phyloP scores from a whole-genome alignment of 1,140 invertebrate genomes.

The Drosophila littoralis region DNA sequence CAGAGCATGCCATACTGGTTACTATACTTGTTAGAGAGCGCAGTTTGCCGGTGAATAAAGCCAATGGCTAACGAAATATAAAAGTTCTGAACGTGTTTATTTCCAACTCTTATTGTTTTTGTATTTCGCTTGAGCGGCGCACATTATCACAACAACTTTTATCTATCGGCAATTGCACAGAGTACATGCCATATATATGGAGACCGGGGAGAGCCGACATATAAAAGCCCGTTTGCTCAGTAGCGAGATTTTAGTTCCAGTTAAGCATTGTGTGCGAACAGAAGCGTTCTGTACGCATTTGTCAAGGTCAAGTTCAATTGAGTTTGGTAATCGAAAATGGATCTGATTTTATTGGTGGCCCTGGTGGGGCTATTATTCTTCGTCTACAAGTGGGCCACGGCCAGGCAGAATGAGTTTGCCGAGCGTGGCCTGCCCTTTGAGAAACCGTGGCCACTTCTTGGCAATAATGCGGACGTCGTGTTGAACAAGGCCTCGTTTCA shows the following conservation, averaged over 20 bases:
- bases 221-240: conserved; percentile 15
- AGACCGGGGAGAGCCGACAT: background rate
- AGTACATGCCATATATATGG: background rate
- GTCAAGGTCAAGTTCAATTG: conserved; percentile 4
- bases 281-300: background rate
- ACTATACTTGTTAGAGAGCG: conserved; percentile 27
- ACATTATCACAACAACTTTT: conserved; percentile 20
- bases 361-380: conserved; percentile 1
- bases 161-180: conserved; percentile 3
- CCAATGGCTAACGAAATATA: background rate
- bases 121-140: conserved; percentile 12
- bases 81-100: conserved; percentile 16
- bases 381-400: conserved; percentile 54
- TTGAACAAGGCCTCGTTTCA: conserved; percentile 59
- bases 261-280: background rate
- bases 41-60: background rate
- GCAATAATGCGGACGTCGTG: conserved; percentile 71
- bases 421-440: conserved; percentile 69
- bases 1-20: background rate
- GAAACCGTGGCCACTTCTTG: conserved; percentile 77
- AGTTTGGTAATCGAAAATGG: conserved; percentile 21
- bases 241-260: conserved; percentile 12
- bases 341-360: conserved; percentile 9
- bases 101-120: background rate
- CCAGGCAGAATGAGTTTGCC: conserved; percentile 69